A percentile compares a stretch with the other conserved stretches of the same genome.
phyloP scores from a whole-genome alignment of 2,888 invertebrate species.

The Ochropacha duplaris region DNA sequence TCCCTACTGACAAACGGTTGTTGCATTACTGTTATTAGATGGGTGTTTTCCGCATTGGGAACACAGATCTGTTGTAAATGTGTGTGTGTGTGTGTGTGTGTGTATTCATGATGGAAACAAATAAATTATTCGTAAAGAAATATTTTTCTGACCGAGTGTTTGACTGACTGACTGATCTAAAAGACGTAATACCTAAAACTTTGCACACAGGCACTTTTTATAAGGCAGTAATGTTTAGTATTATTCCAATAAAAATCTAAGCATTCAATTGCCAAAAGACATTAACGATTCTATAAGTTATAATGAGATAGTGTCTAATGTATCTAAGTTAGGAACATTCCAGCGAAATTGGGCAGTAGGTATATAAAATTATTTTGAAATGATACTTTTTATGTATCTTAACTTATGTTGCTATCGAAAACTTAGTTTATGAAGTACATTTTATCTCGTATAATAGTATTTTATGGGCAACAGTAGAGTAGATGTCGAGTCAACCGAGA shows the following conservation, averaged over 20 bases:
- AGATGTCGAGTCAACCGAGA: not conserved
- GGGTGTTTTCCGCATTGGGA: no score
- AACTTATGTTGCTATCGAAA: not conserved
- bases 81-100: no score
- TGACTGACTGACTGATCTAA: no score
- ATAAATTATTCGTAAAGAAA: no score
- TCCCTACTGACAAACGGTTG: not conserved
- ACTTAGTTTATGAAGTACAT: not conserved
- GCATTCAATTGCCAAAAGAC: not conserved
- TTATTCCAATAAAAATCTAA: constrained; percentile 3
- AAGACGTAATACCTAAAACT: no score
- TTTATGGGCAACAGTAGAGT: not conserved
- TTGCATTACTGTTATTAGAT: not conserved
- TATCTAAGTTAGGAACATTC: not conserved
- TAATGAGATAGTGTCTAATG: not conserved
- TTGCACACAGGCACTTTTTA: no score
- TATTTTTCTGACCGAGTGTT: no score
- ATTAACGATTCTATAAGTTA: not conserved
- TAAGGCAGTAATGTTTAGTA: no score
- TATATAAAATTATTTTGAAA: not conserved
- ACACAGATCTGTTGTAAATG: no score
- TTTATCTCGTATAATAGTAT: not conserved
- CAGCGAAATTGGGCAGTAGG: not conserved
- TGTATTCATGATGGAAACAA: no score
- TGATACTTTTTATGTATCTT: not conserved